Base-by-base conservation (phyloP, 2,888 invertebrate genomes). In the Thymelicus acteon region DNA sequence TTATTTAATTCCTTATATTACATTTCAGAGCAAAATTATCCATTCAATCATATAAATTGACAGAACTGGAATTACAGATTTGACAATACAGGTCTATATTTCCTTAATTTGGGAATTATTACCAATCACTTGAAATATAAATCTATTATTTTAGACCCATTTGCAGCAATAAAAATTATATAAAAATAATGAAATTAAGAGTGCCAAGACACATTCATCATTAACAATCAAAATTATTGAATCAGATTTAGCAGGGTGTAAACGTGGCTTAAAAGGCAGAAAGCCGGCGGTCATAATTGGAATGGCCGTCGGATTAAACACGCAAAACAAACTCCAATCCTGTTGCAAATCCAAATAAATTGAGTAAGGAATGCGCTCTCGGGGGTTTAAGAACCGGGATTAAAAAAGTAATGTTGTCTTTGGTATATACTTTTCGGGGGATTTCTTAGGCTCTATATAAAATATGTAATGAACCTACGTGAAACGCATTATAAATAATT, bases 261-360 rank as follows among this genome's bases (percentile, higher is more conserved):
- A 64, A 44, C 64, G 37, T 40, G 40, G 60, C 52, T 60, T 47
- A 66, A 67, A 47, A 19, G 39, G 57, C 60, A 54, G 31, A 39
- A 58, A 1, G 47, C 60, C 58, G 63, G 24, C 63, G 67, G 48
- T 72, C 63, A 72, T 63, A 49, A 67, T 67, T 63, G 72, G 63
- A 58, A 72, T 54, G 63, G 64, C 39, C 64, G 60, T 47, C 60
- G 72, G 72, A 72, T 68, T 72, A 72, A 72, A 65, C 67, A 60
- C 70, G 69, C 63, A 39, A 31, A 78, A 76, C 77, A 78, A 75
- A 76, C 75, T 75, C 75, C 70, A 77, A 64, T 70, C 70, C 48
- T 64, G 60, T 83, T 84, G 82, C 80, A 78, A 78, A 80, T 80
- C 76, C 77, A 77, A 79, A 80, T 79, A 79, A 80, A 78, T 79